Base-by-base conservation (phyloP, 2,888 invertebrate genomes). In the Carabus problematicus region DNA sequence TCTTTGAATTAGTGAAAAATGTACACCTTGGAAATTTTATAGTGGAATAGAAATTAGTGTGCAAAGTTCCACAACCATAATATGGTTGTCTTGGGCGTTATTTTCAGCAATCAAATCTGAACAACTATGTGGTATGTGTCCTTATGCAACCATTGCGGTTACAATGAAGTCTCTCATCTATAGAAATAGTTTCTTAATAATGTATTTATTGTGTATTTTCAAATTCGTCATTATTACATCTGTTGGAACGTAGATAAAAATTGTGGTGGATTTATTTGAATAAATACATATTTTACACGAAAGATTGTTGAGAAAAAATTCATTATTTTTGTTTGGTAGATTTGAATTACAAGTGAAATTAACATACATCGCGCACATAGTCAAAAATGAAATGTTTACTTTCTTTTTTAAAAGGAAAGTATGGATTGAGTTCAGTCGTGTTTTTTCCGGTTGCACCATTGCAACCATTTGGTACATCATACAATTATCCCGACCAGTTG, bases 321-420 rank as follows among this genome's bases (percentile, higher is more conserved):
- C 6, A 29, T 3, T 29, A 29, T 29, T 29, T 29, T 29, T 6
- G 6, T 6, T 29, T 29, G 29, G 29, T 6, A 29, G 29, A 29
- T 29, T 29, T 29, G 29, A 3, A 29, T 29, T 29, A 29, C 2
- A 29, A 29, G 29, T 29, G 29, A 29, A 29, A 29, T 29, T 29
- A 29, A 29, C 29, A 29, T 29, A 3, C 29, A 29, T 6, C 6
- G 29, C 2, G 6, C 6, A 29, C 29, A 29, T 29, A 29, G 29
- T 6, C 29, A 29, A 29, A 29, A 29, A 29, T 29, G 29, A 29
- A 29, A 29, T 9, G 29, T 11, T 45, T 29, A 62, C 62, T 62
- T 62, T 62, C 62, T 62, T 62, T 49, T 62, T 60, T 29, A 47
- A 62, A 47, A 47, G 49, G 62, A 62, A 62, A 62, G 62, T 62